These are phyloP conservation scores for Yponomeuta plumbellus DNA, from an alignment of 2,888 invertebrate species.

Conservation along the genomic window DNA sequence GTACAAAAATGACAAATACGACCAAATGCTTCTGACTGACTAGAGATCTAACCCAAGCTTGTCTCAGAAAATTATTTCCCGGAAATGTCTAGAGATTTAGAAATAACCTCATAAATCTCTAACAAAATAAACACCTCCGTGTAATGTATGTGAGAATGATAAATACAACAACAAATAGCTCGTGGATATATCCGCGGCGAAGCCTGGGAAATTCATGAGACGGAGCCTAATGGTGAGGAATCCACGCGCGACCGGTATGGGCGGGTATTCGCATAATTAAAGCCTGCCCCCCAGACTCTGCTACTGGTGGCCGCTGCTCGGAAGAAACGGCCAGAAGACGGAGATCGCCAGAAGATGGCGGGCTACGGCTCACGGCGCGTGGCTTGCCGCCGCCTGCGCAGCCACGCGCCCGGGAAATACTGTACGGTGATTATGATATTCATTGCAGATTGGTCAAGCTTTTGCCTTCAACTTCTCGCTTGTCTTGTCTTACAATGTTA, in stretches of 20 bases:
- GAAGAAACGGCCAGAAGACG: neutral
- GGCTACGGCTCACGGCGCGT: neutral
- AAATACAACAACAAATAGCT: neutral
- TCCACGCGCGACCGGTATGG: neutral
- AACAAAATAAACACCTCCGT: neutral
- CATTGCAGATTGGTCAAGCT: neutral
- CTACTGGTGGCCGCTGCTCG: neutral
- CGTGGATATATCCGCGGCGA: neutral
- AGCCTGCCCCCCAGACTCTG: neutral
- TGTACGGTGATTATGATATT: neutral
- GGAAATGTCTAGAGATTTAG: no score
- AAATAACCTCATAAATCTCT: no score
- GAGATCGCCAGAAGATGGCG: neutral
- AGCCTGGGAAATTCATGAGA: constrained; percentile 1
- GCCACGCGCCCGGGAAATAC: neutral
- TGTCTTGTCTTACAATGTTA: no score
- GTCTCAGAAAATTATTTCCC: no score
- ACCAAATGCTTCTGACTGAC: no score
- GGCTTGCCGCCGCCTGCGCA: neutral
- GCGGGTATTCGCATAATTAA: neutral
- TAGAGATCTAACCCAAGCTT: no score
- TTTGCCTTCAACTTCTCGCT: neutral
- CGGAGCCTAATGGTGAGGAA: neutral
- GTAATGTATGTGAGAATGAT: neutral
- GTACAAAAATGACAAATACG: no score